Evolutionary conservation across 2,888 invertebrate genomes (phyloP), one percentile per base, ranked within the genome.

Genomic region (Diploptera punctata): DNA sequence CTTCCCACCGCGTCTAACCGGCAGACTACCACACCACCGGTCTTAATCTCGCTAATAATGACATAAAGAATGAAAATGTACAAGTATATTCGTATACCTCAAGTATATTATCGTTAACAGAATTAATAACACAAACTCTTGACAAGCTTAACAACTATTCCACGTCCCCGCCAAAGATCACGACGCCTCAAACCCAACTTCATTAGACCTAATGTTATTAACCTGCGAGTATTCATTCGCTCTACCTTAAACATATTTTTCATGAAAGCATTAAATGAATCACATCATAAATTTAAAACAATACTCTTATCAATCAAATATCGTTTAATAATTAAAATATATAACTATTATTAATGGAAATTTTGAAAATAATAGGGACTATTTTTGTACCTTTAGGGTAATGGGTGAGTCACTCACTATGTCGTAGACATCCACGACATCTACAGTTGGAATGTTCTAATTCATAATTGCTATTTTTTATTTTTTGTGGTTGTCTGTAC

Each of bases 381-480:
- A 72, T 47, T 68, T 65, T 72, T 47, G 49, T 21, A 19, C 26
- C 61, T 24, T n/a, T n/a, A 31, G 44, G 61, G 38, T 21, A 29
- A 49, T 5, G n/a, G 72, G 47, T 72, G 68, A 72, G 29, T 68
- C 72, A 72, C 71, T 33, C 47, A 62, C 26, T n/a, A 60, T 44
- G 33, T n/a, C 65, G 38, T 9, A 54, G 57, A 57, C 61, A 16
- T 33, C 19, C 26, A 49, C 72, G 72, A 68, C 68, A 72, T 68
- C 72, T 72, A 68, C 47, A 49, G 72, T 44, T 47, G 72, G 72
- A 72, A 72, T 72, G 68, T 62, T 57, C n/a, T 54, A 54, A 26
- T 38, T 38, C 38, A 38, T 38, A 38, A 38, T 38, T 38, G 38
- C 13, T 38, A 38, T 38, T 38, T 9, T 9, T 9, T 9, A 38